Evolutionary conservation across 2,113 vertebrate species (phyloP), one percentile per base, ranked within the genome.

Genomic region (Lasiurus cinereus): DNA sequence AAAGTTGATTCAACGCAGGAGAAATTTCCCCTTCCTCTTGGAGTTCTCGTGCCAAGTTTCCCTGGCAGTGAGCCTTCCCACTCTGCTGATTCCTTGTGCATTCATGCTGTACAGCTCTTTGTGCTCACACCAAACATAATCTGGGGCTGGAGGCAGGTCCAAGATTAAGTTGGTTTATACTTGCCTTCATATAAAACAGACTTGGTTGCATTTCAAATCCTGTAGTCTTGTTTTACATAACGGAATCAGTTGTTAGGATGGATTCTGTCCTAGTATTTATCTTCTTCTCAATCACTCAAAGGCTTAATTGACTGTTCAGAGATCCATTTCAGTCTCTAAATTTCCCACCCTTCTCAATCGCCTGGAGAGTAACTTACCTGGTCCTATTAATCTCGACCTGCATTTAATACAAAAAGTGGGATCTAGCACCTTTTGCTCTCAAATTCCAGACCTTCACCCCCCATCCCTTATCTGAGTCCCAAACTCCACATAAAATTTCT

Each of bases 321-420:
- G 95, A 96, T 96, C 90, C 82, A 92, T 97, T 97, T 97, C 96
- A 94, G 31, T 76, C 88, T 92, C 94, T 69, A 94, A 88, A 92
- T 93, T 97, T 97, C 97, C 97, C 97, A 97, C 95, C 96, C 94
- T 97, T 96, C 96, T 97, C 97, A 96, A 39, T 97, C 96, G 92
- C 96, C 77, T 92, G 69, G 48, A 67, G 85, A 84, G 90, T 94
- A 92, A 95, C 66, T 93, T 92, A 93, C 91, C 95, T 92, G 73
- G 64, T 70, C 90, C 94, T 96, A 96, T 94, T 97, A 95, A 95
- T 93, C 95, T 33, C 92, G 95, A 96, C 94, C 96, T 90, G 89
- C 27, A 77, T 27, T 79, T 90, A 96, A 94, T 54, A 48, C 85
- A 92, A 77, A 94, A 86, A 83, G 88, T 52, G 36, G 77, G 73